Conservation (phyloP, 2,797 vertebrate genomes). For the Pampus argenteus region DNA sequence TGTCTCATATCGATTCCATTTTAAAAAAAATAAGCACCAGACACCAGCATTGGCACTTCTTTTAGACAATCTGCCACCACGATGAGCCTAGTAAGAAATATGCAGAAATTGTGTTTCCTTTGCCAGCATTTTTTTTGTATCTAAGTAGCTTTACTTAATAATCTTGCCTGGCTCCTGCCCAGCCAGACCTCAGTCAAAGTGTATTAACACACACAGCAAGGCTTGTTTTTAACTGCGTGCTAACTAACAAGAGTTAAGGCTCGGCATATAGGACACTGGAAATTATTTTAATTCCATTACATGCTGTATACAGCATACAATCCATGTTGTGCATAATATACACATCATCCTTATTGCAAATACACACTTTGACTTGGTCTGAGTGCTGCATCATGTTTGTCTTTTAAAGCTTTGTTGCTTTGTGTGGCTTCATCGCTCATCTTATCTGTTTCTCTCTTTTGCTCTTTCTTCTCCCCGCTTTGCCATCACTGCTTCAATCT, state of each 20-base stretch:
- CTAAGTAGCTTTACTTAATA: slow-evolving; percentile 34
- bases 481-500: slow-evolving; percentile 88
- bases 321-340: neutral
- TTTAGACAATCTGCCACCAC: neutral
- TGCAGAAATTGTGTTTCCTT: slow-evolving; percentile 6
- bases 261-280: neutral
- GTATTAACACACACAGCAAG: slow-evolving; percentile 5
- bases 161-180: slow-evolving; percentile 24
- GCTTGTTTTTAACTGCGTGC: slow-evolving; percentile 1
- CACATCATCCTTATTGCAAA: slow-evolving; percentile 4
- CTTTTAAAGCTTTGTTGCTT: slow-evolving; percentile 44
- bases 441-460: slow-evolving; percentile 72
- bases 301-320: neutral
- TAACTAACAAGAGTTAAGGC: neutral
- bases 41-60: neutral
- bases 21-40: neutral
- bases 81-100: slow-evolving; percentile 10
- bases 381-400: slow-evolving; percentile 29
- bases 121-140: neutral
- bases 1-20: neutral
- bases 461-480: slow-evolving; percentile 79
- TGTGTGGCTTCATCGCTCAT: slow-evolving; percentile 68
- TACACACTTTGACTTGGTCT: slow-evolving; percentile 9
- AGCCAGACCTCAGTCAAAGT: slow-evolving; percentile 27
- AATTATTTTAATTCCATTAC: neutral